Percentiles rank a stretch among this genome's conserved stretches.
These are phyloP conservation scores for Notolabrus celidotus DNA, from an alignment of 2,797 vertebrate species.

Conservation along the genomic window DNA sequence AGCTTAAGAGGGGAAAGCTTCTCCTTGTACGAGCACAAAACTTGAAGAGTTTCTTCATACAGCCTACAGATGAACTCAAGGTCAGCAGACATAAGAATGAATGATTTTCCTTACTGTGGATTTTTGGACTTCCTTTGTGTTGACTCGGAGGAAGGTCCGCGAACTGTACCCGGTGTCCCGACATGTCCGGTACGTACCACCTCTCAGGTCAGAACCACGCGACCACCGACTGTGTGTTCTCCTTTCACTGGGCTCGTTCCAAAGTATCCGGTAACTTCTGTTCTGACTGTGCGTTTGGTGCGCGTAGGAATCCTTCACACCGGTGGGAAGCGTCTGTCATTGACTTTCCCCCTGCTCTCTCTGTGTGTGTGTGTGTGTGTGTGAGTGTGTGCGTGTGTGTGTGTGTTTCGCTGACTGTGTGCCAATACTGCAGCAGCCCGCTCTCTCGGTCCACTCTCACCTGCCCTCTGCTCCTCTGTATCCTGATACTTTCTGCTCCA, in stretches of 20 bases:
- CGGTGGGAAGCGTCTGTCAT: slow-evolving; percentile 35
- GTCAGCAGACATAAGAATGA: not conserved
- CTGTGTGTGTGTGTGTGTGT: not conserved
- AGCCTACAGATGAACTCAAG: not conserved
- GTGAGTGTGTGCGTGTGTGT: not conserved
- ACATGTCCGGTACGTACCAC: slow-evolving; percentile 71
- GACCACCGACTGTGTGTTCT: slow-evolving; percentile 13
- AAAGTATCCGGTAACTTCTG: slow-evolving; percentile 75
- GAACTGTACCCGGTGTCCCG: slow-evolving; percentile 89
- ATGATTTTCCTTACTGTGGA: slow-evolving; percentile 78
- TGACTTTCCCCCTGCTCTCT: slow-evolving; percentile 44
- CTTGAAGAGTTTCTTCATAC: not conserved
- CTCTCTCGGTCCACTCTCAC: slow-evolving; percentile 57
- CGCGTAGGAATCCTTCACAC: slow-evolving; percentile 44
- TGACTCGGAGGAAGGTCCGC: slow-evolving; percentile 82
- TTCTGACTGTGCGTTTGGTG: slow-evolving; percentile 15
- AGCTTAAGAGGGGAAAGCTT: not conserved
- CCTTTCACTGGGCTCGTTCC: slow-evolving; percentile 18
- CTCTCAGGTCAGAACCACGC: slow-evolving; percentile 49
- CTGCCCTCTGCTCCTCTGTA: slow-evolving; percentile 52
- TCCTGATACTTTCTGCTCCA: slow-evolving; percentile 9
- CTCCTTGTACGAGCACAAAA: not conserved
- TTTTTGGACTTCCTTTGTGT: slow-evolving; percentile 78
- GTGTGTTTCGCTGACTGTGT: slow-evolving; percentile 46
- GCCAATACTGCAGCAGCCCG: slow-evolving; percentile 74